Conservation (phyloP, 2,113 vertebrate genomes). For the Setophaga petechia region DNA sequence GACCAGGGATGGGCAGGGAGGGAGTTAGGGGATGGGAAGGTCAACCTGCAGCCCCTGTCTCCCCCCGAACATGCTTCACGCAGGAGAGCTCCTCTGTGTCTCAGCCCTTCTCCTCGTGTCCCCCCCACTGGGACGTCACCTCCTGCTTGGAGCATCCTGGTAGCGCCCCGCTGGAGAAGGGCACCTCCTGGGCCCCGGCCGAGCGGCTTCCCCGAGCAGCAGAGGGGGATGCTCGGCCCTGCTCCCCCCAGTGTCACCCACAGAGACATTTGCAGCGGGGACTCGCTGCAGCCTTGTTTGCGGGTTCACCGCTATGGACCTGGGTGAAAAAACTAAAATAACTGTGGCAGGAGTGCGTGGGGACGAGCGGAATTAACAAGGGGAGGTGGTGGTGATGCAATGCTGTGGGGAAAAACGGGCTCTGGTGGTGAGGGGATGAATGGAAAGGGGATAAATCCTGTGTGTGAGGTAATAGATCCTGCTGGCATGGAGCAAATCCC, state of each 20-base stretch:
- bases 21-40: neutral
- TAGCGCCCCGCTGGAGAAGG: neutral
- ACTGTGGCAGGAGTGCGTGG: neutral
- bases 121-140: neutral
- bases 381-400: neutral
- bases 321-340: neutral
- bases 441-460: neutral
- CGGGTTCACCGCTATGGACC: accelerated
- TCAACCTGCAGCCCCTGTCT: neutral
- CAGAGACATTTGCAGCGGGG: neutral
- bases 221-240: neutral
- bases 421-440: neutral
- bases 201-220: neutral
- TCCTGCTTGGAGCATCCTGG: slow-evolving; percentile 18
- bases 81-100: neutral
- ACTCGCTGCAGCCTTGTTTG: neutral
- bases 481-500: neutral
- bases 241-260: neutral
- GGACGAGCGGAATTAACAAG: neutral
- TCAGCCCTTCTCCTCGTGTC: neutral
- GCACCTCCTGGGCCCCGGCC: neutral
- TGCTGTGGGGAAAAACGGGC: neutral
- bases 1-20: neutral
- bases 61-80: neutral
- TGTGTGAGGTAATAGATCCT: neutral